Evolutionary conservation across 1,140 invertebrate genomes (phyloP).

Genomic region (Temnothorax curvispinosus): DNA sequence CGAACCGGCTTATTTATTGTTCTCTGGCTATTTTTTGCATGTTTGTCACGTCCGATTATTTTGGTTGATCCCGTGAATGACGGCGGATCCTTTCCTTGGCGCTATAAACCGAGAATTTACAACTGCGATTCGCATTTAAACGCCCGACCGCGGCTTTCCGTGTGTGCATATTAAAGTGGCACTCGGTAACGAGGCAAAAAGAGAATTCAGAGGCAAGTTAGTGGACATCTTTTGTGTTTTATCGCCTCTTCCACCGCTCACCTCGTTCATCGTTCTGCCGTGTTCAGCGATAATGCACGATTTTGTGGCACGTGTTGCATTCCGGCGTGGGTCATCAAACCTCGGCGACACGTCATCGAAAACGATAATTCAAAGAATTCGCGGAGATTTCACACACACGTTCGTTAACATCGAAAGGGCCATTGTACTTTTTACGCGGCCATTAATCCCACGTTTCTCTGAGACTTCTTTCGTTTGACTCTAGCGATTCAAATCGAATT

Average conservation of each 20-base stretch:
- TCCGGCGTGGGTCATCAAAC: slow-evolving; percentile 55
- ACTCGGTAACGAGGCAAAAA: slow-evolving; percentile 32
- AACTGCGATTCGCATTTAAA: slow-evolving; percentile 31
- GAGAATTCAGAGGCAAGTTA: slow-evolving; percentile 3
- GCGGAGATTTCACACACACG: slow-evolving; percentile 4
- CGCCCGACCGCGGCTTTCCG: background rate
- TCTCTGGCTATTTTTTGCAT: background rate
- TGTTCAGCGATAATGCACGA: slow-evolving; percentile 59
- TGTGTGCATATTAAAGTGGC: slow-evolving; percentile 20
- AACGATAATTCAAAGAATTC: slow-evolving; percentile 19
- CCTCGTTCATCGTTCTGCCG: slow-evolving; percentile 24
- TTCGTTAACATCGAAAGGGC: slow-evolving; percentile 28
- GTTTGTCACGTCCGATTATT: background rate
- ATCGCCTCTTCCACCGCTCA: slow-evolving; percentile 32
- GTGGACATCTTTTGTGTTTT: slow-evolving; percentile 33
- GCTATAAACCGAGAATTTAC: slow-evolving; percentile 48
- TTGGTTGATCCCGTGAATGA: slow-evolving; percentile 2
- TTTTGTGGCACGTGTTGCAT: slow-evolving; percentile 52
- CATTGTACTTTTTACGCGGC: slow-evolving; percentile 5
- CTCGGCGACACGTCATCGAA: slow-evolving; percentile 16
- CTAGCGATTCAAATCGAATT: background rate
- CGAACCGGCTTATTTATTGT: slow-evolving; percentile 31
- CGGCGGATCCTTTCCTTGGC: background rate
- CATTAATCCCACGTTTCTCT: slow-evolving; percentile 13
- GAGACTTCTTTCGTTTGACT: background rate